These are phyloP conservation scores for Lepisosteus oculatus DNA, from an alignment of 2,113 vertebrate genomes.

Conservation along the genomic window DNA sequence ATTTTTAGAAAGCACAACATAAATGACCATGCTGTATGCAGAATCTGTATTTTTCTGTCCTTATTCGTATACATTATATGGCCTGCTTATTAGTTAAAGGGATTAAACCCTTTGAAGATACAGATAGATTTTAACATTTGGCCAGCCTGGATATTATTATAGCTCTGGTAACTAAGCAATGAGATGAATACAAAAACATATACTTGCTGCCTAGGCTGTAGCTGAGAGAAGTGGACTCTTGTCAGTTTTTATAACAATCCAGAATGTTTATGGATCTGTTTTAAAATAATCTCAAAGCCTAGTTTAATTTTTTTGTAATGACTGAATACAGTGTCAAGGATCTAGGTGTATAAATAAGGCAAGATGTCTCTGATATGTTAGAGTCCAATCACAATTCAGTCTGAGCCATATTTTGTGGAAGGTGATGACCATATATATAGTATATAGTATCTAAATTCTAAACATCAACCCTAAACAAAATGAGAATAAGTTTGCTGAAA, in stretches of 20 bases:
- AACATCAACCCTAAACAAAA: too few species aligned
- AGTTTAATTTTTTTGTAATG: not conserved
- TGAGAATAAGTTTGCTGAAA: too few species aligned
- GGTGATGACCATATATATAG: too few species aligned
- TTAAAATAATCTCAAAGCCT: not conserved
- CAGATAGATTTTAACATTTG: not conserved
- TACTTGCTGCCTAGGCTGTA: not conserved
- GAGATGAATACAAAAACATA: constrained; percentile 11
- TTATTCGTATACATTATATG: not conserved
- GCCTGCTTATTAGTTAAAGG: not conserved
- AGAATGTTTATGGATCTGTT: not conserved
- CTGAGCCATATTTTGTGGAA: not conserved
- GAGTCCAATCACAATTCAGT: too few species aligned
- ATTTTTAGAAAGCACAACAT: not conserved
- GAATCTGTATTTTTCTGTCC: too few species aligned
- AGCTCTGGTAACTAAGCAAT: constrained; percentile 5
- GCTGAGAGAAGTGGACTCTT: not conserved
- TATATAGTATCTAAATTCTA: too few species aligned
- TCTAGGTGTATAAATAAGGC: not conserved
- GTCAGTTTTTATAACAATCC: not conserved
- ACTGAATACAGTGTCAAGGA: not conserved
- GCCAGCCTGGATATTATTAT: constrained; percentile 15
- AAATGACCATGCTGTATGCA: too few species aligned
- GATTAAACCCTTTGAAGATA: not conserved
- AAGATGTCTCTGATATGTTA: constrained; percentile 26